phyloP scores from a whole-genome alignment of 2,113 vertebrate species.

The human region DNA sequence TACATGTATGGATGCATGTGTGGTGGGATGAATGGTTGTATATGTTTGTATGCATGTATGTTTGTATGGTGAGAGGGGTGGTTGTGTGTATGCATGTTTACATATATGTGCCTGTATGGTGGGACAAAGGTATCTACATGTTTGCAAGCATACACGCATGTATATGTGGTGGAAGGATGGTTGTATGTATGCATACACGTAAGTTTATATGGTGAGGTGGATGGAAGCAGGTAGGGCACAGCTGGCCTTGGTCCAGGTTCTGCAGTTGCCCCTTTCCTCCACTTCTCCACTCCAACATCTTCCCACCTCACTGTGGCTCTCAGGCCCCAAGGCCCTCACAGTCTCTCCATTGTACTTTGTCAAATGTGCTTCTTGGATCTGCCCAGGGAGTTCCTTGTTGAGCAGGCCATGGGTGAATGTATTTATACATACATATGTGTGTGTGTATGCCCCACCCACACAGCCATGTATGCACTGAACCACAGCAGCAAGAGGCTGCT shows the following conservation, averaged over 20 bases:
- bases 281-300: not conserved
- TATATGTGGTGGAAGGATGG: not conserved
- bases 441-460: not conserved
- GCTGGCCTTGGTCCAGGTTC: not conserved
- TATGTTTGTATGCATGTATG: not conserved
- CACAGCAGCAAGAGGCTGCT: not conserved
- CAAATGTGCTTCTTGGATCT: not conserved
- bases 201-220: not conserved
- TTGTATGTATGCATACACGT: too few relatives aligned
- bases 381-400: not conserved
- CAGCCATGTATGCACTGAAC: rapidly evolving
- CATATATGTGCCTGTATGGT: too few relatives aligned
- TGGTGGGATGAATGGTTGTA: too few relatives aligned
- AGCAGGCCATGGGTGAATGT: not conserved
- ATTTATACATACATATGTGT: rapidly evolving
- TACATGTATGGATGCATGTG: not conserved
- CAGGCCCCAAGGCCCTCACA: not conserved
- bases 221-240: not conserved
- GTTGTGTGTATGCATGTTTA: not conserved
- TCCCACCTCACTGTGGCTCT: not conserved
- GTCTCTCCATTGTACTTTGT: not conserved
- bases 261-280: rapidly evolving
- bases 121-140: not conserved
- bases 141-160: not conserved
- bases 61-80: not conserved